Percentiles rank a stretch among this genome's conserved stretches.
Evolutionary conservation across 2,888 invertebrate species (phyloP).

Genomic region (Tipula confusa): DNA sequence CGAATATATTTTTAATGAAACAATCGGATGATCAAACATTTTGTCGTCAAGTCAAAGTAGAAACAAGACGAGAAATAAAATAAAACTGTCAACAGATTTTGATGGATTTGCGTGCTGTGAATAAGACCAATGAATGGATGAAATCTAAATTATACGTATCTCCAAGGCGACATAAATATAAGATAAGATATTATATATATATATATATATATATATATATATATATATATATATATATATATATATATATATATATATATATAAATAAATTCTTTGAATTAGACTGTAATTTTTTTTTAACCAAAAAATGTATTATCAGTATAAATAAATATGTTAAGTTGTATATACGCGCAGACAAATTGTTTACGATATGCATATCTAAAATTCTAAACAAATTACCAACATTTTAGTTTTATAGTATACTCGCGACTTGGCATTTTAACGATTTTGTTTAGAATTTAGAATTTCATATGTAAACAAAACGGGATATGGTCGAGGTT

Average conservation of each 20-base stretch:
- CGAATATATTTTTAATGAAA: background rate
- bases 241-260: background rate
- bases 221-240: background rate
- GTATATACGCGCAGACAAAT: background rate
- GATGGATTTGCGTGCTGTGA: slow-evolving; percentile 25
- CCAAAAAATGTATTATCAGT: background rate
- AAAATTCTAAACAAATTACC: background rate
- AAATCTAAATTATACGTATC: background rate
- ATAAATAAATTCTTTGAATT: background rate
- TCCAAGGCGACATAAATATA: slow-evolving; percentile 13
- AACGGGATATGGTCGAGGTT: no score
- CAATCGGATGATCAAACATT: background rate
- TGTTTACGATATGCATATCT: background rate
- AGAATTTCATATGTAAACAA: no score
- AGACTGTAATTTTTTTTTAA: background rate
- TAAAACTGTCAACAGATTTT: slow-evolving; percentile 9
- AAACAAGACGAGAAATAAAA: background rate
- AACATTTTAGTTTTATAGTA: background rate
- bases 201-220: background rate
- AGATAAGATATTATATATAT: background rate
- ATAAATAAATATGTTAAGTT: background rate
- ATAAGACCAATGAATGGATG: background rate
- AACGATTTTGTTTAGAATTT: no score
- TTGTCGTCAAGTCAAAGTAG: background rate
- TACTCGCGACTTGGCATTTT: background rate